Conservation (phyloP, 2,797 vertebrate species). For the Erithacus rubecula region DNA sequence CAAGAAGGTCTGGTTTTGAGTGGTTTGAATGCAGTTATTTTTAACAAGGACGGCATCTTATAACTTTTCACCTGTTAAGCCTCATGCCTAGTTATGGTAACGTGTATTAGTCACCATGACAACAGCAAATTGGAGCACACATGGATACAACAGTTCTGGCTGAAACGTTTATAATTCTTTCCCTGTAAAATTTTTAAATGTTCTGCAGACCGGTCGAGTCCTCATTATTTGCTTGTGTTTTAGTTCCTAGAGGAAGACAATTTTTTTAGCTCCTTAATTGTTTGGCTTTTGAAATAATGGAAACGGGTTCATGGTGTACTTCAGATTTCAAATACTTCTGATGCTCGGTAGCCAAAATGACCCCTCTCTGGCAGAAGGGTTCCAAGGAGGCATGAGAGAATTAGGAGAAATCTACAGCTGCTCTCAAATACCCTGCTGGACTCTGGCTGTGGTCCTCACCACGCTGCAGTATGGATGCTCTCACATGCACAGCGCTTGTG, state of each 20-base stretch:
- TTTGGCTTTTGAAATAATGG: neutral
- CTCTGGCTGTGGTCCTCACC: neutral
- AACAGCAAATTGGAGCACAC: slow-evolving; percentile 27
- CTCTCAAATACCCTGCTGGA: neutral
- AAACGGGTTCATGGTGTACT: neutral
- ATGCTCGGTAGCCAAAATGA: neutral
- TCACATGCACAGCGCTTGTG: neutral
- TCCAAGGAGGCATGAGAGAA: neutral
- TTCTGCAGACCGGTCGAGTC: neutral
- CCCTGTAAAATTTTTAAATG: neutral
- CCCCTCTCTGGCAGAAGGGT: neutral
- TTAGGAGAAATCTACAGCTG: neutral
- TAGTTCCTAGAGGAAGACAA: neutral
- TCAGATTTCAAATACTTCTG: neutral
- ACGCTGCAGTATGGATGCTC: neutral
- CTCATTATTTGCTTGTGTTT: neutral
- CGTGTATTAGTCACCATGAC: slow-evolving; percentile 37
- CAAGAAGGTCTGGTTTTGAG: neutral
- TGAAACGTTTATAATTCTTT: neutral
- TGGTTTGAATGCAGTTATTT: neutral
- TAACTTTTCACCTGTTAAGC: slow-evolving; percentile 33
- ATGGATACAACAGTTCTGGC: neutral
- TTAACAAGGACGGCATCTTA: neutral
- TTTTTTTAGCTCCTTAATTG: neutral
- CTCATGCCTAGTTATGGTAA: slow-evolving; percentile 11